These are phyloP conservation scores for Anolis apletophallus DNA, from an alignment of 2,797 vertebrate species.

Conservation along the genomic window DNA sequence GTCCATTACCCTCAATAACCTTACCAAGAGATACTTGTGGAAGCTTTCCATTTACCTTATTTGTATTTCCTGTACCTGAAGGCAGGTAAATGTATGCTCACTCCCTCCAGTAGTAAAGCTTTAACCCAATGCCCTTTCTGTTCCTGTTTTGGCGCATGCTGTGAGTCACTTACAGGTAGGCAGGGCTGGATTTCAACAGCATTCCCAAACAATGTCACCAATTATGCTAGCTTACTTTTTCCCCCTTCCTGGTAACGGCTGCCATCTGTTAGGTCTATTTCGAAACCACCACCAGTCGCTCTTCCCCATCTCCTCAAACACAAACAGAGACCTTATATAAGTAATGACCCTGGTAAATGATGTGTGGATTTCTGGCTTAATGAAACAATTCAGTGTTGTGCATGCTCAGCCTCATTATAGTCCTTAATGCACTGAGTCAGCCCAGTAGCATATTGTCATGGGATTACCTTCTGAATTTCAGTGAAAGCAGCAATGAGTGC, in stretches of 20 bases:
- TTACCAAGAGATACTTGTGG: constrained; percentile 50
- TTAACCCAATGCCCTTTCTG: constrained; percentile 41
- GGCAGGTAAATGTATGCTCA: constrained; percentile 64
- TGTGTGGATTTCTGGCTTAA: constrained; percentile 45
- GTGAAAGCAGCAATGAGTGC: constrained; percentile 58
- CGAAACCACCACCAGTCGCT: constrained; percentile 34
- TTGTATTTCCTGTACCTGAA: constrained; percentile 50
- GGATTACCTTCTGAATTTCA: constrained; percentile 61
- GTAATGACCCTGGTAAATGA: constrained; percentile 41
- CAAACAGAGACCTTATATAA: constrained; percentile 24
- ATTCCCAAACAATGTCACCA: not conserved
- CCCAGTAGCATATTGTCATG: constrained; percentile 58
- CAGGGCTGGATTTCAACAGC: constrained; percentile 38
- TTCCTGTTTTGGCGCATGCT: constrained; percentile 38
- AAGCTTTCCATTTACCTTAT: constrained; percentile 62
- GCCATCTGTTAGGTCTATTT: constrained; percentile 44
- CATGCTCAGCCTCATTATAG: constrained; percentile 3
- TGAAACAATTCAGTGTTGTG: constrained; percentile 46
- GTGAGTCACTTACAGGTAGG: not conserved
- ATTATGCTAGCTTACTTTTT: constrained; percentile 8
- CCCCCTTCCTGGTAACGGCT: constrained; percentile 39
- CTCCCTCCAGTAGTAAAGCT: constrained; percentile 35
- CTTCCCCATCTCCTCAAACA: not conserved
- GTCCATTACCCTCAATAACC: constrained; percentile 45
- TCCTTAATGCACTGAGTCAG: constrained; percentile 68